phyloP scores from a whole-genome alignment of 2,888 invertebrate genomes.

The Monopis laevigella region DNA sequence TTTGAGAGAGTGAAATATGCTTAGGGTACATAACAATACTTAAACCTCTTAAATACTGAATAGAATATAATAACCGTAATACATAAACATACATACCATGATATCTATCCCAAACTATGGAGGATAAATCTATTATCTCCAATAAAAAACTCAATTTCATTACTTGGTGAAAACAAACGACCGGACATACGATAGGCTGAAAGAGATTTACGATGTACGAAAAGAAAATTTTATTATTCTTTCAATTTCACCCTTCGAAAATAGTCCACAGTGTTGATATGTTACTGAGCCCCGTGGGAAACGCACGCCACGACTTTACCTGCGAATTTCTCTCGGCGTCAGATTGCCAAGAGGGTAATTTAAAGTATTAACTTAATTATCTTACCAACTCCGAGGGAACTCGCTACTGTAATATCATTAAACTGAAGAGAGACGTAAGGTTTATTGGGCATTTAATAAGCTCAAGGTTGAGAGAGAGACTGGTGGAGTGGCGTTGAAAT shows the following conservation, averaged over 20 bases:
- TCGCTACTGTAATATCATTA: slow-evolving; percentile 39
- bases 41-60: too few relatives aligned
- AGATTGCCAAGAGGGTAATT: slow-evolving; percentile 34
- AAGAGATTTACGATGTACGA: slow-evolving; percentile 43
- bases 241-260: slow-evolving; percentile 35
- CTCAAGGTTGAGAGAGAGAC: slow-evolving; percentile 21
- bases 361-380: slow-evolving; percentile 42
- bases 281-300: too few relatives aligned
- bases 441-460: slow-evolving; percentile 34
- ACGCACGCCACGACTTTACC: slow-evolving; percentile 19
- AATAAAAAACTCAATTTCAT: slow-evolving; percentile 22
- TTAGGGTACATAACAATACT: too few relatives aligned
- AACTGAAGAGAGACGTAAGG: slow-evolving; percentile 32
- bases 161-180: slow-evolving; percentile 35
- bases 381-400: slow-evolving; percentile 36
- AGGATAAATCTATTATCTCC: too few relatives aligned
- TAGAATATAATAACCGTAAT: too few relatives aligned
- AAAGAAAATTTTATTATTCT: slow-evolving; percentile 43
- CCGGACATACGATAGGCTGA: slow-evolving; percentile 30
- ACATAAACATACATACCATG: too few relatives aligned
- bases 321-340: slow-evolving; percentile 24
- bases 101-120: too few relatives aligned
- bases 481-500: slow-evolving; percentile 7
- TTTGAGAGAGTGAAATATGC: too few relatives aligned
- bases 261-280: slow-evolving; percentile 29